A percentile compares a stretch with the other conserved stretches of the same genome.
Conservation (phyloP, 2,888 invertebrate species). For the Monochamus alternatus region DNA sequence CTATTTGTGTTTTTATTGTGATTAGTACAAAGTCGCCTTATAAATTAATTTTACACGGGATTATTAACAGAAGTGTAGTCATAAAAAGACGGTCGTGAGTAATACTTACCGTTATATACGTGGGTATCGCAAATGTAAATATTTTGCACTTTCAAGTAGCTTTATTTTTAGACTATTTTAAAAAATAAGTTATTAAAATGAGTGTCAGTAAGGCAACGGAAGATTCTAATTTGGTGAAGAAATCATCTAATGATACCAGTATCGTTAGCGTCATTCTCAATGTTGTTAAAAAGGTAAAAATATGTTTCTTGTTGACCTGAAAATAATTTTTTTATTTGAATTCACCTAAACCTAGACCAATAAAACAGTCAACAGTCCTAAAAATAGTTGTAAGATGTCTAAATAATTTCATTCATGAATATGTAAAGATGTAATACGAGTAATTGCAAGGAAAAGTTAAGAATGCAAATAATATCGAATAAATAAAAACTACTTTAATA, state of each 20-base stretch:
- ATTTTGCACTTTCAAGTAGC: constrained; percentile 12
- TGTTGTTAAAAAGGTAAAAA: constrained; percentile 76
- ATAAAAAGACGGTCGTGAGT: constrained; percentile 4
- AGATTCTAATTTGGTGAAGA: constrained; percentile 66
- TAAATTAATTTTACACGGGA: constrained; percentile 3
- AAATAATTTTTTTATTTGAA: neutral
- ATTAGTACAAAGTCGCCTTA: constrained; percentile 4
- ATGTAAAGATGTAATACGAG: no score
- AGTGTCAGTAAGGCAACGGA: constrained; percentile 48
- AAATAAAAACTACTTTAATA: no score
- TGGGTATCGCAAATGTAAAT: constrained; percentile 13
- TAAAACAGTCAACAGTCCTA: no score
- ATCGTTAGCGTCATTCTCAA: constrained; percentile 77
- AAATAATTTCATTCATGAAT: no score
- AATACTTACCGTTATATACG: constrained; percentile 17
- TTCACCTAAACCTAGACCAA: no score
- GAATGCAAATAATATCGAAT: no score
- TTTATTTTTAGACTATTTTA: constrained; percentile 31
- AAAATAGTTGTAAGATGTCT: no score
- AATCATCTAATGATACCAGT: constrained; percentile 70
- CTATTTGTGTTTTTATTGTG: constrained; percentile 20
- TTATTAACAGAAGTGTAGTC: constrained; percentile 3
- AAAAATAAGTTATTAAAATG: constrained; percentile 44
- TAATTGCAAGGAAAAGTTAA: no score
- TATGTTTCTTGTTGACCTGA: neutral